Conservation (phyloP, 2,888 invertebrate genomes). For the Oligia latruncula region DNA sequence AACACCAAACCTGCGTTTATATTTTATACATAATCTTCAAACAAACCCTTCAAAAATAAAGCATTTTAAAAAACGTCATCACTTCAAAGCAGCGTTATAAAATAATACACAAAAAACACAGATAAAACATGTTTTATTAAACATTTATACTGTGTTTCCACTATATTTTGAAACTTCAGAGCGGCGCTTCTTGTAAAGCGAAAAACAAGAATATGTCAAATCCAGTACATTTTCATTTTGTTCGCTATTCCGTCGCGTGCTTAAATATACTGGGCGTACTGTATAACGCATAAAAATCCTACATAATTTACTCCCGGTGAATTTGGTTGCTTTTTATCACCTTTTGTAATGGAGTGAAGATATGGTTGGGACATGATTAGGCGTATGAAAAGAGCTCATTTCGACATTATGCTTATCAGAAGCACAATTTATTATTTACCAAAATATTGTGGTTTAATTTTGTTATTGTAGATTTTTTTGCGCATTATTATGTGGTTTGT, state of each 20-base stretch:
- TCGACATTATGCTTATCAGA: slow-evolving; percentile 25
- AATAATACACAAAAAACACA: slow-evolving; percentile 20
- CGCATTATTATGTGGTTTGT: neutral
- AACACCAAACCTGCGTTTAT: neutral
- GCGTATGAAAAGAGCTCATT: slow-evolving; percentile 24
- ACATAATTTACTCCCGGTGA: slow-evolving; percentile 49
- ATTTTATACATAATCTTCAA: neutral
- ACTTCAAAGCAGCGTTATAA: slow-evolving; percentile 11
- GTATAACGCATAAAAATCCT: slow-evolving; percentile 45
- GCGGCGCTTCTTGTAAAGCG: slow-evolving; percentile 7
- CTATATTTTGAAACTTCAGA: slow-evolving; percentile 5
- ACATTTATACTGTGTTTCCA: slow-evolving; percentile 34
- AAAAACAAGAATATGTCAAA: slow-evolving; percentile 10
- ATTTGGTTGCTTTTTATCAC: slow-evolving; percentile 51
- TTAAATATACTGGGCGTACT: slow-evolving; percentile 26
- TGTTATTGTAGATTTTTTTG: slow-evolving; percentile 1
- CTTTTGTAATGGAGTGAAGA: slow-evolving; percentile 57
- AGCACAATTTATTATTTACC: neutral
- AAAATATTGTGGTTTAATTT: slow-evolving; percentile 18
- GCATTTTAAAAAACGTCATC: neutral
- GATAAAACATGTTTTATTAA: slow-evolving; percentile 49
- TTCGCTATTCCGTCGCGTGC: slow-evolving; percentile 1
- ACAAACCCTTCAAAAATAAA: neutral
- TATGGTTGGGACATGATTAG: slow-evolving; percentile 51
- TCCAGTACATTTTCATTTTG: neutral